Conservation (phyloP, 2,797 vertebrate species). For the Lophotriccus pileatus region DNA sequence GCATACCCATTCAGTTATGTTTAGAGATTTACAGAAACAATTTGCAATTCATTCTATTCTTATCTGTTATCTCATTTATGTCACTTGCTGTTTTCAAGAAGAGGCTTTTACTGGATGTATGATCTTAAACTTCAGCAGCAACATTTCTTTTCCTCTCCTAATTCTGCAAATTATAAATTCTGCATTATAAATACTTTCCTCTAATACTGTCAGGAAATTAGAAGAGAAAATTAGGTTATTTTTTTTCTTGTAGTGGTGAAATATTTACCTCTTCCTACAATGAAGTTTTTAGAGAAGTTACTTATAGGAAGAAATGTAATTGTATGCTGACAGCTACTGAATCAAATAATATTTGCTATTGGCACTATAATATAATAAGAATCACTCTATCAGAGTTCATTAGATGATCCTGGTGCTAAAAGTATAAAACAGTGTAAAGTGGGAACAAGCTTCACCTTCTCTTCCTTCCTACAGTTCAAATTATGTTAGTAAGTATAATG, state of each 20-base stretch:
- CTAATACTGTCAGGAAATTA: constrained; percentile 11
- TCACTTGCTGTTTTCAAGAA: not conserved
- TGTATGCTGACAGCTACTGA: not conserved
- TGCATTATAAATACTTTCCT: not conserved
- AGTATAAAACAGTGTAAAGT: not conserved
- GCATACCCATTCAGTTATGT: not conserved
- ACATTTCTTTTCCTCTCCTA: not conserved
- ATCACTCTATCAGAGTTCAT: not conserved
- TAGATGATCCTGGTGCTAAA: not conserved
- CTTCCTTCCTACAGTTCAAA: not conserved
- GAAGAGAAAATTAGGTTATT: not conserved
- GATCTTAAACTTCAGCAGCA: not conserved
- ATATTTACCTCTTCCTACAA: not conserved
- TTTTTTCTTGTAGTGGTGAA: not conserved
- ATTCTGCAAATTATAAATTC: no score
- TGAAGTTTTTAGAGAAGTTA: not conserved
- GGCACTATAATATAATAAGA: not conserved
- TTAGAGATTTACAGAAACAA: not conserved
- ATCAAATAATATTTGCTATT: not conserved
- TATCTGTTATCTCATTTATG: not conserved
- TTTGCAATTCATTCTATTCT: not conserved
- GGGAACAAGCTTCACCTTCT: not conserved
- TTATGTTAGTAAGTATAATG: not conserved
- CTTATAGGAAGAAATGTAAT: not conserved
- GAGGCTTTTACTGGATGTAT: not conserved